phyloP scores from a whole-genome alignment of 2,888 invertebrate genomes.

The Barypeithes pellucidus region DNA sequence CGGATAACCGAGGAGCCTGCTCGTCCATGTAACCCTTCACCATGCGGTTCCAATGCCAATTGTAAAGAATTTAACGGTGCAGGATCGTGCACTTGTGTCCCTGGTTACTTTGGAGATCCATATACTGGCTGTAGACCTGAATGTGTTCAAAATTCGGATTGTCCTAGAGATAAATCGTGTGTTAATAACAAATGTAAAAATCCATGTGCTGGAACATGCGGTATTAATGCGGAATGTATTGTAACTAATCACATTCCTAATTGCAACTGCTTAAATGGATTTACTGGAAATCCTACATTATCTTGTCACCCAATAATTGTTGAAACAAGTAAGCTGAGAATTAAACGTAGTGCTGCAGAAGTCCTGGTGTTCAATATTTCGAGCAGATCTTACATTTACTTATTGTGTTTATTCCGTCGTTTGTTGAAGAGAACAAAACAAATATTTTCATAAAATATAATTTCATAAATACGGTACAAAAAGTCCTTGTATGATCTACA shows the following conservation, averaged over 20 bases:
- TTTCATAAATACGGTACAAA: too few relatives aligned
- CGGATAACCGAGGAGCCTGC: slow-evolving; percentile 73
- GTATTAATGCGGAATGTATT: slow-evolving; percentile 87
- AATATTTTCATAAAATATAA: too few relatives aligned
- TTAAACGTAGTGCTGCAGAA: too few relatives aligned
- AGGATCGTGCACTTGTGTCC: slow-evolving; percentile 87
- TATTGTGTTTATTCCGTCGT: too few relatives aligned
- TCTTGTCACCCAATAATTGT: slow-evolving; percentile 76
- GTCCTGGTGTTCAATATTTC: too few relatives aligned
- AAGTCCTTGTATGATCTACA: too few relatives aligned
- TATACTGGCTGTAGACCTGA: slow-evolving; percentile 90
- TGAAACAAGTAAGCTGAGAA: slow-evolving; percentile 6
- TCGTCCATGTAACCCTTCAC: slow-evolving; percentile 86
- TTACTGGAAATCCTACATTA: slow-evolving; percentile 84
- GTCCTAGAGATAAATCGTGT: slow-evolving; percentile 83
- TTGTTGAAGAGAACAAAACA: too few relatives aligned
- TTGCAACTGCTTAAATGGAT: slow-evolving; percentile 82
- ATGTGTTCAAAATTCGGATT: slow-evolving; percentile 91
- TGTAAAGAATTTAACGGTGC: slow-evolving; percentile 87
- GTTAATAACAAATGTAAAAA: slow-evolving; percentile 88
- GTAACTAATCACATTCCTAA: slow-evolving; percentile 88
- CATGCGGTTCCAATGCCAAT: slow-evolving; percentile 89
- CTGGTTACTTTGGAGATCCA: slow-evolving; percentile 90
- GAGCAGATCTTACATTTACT: not conserved
- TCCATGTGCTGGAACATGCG: slow-evolving; percentile 88